A percentile compares a stretch with the other conserved stretches of the same genome.
phyloP scores from a whole-genome alignment of 2,797 vertebrate genomes.

The Lindbergichthys nudifrons region DNA sequence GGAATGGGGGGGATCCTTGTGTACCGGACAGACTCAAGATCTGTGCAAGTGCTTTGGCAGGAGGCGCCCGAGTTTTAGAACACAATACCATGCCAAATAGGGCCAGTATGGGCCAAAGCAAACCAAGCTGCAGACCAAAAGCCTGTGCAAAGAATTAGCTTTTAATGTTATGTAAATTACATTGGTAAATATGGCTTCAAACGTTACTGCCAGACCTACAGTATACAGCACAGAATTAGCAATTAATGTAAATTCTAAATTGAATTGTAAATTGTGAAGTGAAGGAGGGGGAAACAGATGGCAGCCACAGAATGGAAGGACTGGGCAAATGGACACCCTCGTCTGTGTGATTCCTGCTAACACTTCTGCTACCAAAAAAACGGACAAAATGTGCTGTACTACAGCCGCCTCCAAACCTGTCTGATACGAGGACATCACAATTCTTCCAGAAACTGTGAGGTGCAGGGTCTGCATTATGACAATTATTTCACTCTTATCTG shows the following conservation, averaged over 20 bases:
- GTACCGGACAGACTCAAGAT: constrained; percentile 63
- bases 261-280: constrained; percentile 68
- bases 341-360: constrained; percentile 50
- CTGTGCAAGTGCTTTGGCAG: constrained; percentile 57
- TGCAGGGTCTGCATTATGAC: not conserved
- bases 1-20: constrained; percentile 14
- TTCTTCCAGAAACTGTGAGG: not conserved
- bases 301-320: constrained; percentile 77
- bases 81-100: constrained; percentile 45
- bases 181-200: constrained; percentile 54
- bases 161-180: constrained; percentile 67
- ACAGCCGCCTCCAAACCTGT: not conserved
- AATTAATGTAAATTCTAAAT: constrained; percentile 68
- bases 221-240: constrained; percentile 50
- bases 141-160: constrained; percentile 45
- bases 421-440: not conserved
- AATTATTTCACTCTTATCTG: not conserved
- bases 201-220: constrained; percentile 36
- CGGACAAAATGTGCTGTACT: constrained; percentile 7
- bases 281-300: constrained; percentile 73
- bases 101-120: constrained; percentile 42
- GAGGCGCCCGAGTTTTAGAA: constrained; percentile 32
- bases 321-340: constrained; percentile 63
- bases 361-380: constrained; percentile 21
- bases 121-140: constrained; percentile 42